These are phyloP conservation scores for Capitella teleta DNA, from an alignment of 1,140 invertebrate genomes.

Conservation along the genomic window DNA sequence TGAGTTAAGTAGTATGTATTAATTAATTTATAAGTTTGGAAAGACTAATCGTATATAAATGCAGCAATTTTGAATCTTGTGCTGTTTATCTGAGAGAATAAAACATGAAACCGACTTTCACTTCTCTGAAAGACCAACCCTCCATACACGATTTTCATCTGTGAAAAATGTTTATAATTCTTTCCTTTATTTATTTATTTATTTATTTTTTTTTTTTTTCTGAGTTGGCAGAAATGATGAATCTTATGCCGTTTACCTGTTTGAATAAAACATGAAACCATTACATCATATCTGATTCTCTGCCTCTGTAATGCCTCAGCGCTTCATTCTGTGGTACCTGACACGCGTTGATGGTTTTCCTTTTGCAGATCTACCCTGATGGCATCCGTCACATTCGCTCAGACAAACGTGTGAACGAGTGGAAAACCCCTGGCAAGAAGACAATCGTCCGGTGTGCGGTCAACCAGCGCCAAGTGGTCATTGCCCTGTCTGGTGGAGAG, in stretches of 20 bases:
- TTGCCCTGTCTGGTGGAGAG: slow-evolving; percentile 93
- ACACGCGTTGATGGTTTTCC: no score
- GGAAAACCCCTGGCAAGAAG: slow-evolving; percentile 96
- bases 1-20: no score
- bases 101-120: not conserved
- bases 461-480: slow-evolving; percentile 90
- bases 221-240: no score
- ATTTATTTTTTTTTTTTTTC: no score
- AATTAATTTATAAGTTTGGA: no score
- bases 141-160: not conserved
- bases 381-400: slow-evolving; percentile 96
- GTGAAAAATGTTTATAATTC: not conserved
- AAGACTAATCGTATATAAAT: no score
- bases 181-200: not conserved
- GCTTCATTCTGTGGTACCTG: no score
- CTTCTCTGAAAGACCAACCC: slow-evolving; percentile 2
- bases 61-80: not conserved
- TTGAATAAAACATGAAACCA: no score
- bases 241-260: no score
- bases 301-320: no score
- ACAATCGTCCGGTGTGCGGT: slow-evolving; percentile 96
- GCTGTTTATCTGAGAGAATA: not conserved
- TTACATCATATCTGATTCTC: no score
- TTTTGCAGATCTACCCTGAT: slow-evolving; percentile 66
- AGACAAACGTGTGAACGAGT: slow-evolving; percentile 96